phyloP scores from a whole-genome alignment of 2,888 invertebrate species.

The Syritta pipiens region DNA sequence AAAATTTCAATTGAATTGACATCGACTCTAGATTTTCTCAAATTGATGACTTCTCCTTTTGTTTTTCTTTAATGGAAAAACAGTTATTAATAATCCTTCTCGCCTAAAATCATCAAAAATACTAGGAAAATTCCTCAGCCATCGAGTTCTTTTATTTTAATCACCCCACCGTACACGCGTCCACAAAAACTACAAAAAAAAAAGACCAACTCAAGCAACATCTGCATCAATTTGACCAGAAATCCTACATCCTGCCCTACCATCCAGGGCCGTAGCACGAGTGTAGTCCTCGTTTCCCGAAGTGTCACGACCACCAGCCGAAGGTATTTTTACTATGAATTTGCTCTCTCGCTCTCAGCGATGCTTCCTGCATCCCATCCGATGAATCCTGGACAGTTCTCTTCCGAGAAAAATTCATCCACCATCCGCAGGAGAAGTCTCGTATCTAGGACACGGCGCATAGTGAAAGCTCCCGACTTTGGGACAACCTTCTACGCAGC shows the following conservation, averaged over 20 bases:
- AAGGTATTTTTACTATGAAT: conserved; percentile 38
- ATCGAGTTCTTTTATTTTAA: conserved; percentile 60
- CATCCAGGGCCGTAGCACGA: conserved; percentile 29
- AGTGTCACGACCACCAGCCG: conserved; percentile 41
- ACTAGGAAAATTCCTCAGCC: conserved; percentile 40
- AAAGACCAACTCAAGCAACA: conserved; percentile 16
- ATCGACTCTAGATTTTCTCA: too few species aligned
- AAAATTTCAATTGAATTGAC: too few species aligned
- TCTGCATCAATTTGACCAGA: conserved; percentile 49
- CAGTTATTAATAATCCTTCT: conserved; percentile 16
- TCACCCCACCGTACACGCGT: conserved; percentile 25
- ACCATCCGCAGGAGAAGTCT: conserved; percentile 27
- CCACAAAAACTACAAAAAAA: neutral
- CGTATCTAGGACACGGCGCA: conserved; percentile 63
- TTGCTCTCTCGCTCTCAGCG: conserved; percentile 3
- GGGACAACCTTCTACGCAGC: conserved; percentile 66
- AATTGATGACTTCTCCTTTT: too few species aligned
- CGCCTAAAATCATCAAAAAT: conserved; percentile 43
- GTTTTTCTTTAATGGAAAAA: too few species aligned
- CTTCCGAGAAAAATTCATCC: conserved; percentile 38
- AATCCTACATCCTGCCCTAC: conserved; percentile 53
- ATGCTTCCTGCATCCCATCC: conserved; percentile 36
- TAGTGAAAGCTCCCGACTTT: conserved; percentile 48
- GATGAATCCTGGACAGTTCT: conserved; percentile 24
- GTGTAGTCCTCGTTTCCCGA: conserved; percentile 34